Percentiles rank a stretch among this genome's conserved stretches.
Evolutionary conservation across 2,113 vertebrate genomes (phyloP).

Genomic region (Hystrix cristata): DNA sequence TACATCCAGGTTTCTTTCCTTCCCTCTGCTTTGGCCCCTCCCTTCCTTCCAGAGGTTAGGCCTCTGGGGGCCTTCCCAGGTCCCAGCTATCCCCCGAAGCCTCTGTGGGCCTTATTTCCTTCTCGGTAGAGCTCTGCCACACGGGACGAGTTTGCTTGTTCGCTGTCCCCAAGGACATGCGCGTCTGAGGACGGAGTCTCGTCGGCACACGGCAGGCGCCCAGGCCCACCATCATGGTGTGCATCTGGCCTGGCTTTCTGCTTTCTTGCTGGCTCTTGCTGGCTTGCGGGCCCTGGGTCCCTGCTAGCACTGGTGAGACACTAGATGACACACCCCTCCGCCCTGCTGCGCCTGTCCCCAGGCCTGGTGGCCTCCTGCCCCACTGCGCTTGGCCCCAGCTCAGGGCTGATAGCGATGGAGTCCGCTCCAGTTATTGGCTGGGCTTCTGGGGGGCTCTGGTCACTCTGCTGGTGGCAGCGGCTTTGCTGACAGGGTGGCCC

Average conservation of each 20-base stretch:
- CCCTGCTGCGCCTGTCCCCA: fast-evolving
- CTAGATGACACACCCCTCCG: not conserved
- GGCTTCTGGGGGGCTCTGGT: not conserved
- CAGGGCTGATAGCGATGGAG: not conserved
- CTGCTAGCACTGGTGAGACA: not conserved
- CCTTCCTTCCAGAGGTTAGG: not conserved
- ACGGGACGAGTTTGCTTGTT: fast-evolving
- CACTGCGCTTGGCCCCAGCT: not conserved
- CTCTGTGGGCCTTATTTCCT: not conserved
- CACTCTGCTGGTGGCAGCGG: not conserved
- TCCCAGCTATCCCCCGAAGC: not conserved
- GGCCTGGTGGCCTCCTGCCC: not conserved
- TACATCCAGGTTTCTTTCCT: not conserved
- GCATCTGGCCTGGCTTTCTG: no score
- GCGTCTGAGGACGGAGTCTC: not conserved
- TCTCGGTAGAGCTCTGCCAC: not conserved
- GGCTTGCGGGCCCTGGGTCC: fast-evolving
- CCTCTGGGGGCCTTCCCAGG: no score
- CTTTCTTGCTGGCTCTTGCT: not conserved
- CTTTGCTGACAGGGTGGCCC: fast-evolving
- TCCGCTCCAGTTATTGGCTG: not conserved
- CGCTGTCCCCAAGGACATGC: not conserved
- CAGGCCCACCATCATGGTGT: fast-evolving
- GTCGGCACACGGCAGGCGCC: not conserved
- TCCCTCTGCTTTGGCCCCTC: not conserved